Evolutionary conservation across 2,797 vertebrate genomes (phyloP).

Genomic region (Triplophysa yarkandensis): DNA sequence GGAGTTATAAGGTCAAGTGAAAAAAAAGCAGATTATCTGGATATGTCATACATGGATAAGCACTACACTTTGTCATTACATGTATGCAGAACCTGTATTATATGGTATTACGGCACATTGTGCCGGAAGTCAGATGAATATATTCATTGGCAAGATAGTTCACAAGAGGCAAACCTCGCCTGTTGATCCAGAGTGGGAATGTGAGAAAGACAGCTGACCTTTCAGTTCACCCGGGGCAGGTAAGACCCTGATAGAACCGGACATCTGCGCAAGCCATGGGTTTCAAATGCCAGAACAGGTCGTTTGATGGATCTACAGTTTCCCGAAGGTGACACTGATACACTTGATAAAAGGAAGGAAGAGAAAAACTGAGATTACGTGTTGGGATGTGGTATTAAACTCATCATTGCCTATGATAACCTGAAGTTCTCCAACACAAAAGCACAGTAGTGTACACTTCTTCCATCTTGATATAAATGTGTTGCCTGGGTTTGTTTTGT

Average conservation of each 20-base stretch:
- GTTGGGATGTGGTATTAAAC: background rate
- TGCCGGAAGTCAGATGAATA: constrained; percentile 8
- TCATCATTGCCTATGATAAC: background rate
- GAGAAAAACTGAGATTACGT: background rate
- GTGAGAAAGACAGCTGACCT: constrained; percentile 48
- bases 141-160: constrained; percentile 10
- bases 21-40: too few species aligned
- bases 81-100: background rate
- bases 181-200: constrained; percentile 12
- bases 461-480: background rate
- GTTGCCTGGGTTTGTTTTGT: background rate
- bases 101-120: constrained; percentile 4
- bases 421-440: background rate
- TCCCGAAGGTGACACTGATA: constrained; percentile 2
- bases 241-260: constrained; percentile 25
- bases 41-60: background rate
- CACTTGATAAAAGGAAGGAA: background rate
- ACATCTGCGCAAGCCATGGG: constrained; percentile 13
- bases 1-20: too few species aligned
- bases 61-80: background rate
- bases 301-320: constrained; percentile 24
- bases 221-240: constrained; percentile 42
- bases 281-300: constrained; percentile 26
- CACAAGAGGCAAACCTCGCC: constrained; percentile 32
- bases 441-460: background rate